These are phyloP conservation scores for Sebastes steindachneri DNA, from an alignment of 2,797 vertebrate genomes.

Conservation along the genomic window DNA sequence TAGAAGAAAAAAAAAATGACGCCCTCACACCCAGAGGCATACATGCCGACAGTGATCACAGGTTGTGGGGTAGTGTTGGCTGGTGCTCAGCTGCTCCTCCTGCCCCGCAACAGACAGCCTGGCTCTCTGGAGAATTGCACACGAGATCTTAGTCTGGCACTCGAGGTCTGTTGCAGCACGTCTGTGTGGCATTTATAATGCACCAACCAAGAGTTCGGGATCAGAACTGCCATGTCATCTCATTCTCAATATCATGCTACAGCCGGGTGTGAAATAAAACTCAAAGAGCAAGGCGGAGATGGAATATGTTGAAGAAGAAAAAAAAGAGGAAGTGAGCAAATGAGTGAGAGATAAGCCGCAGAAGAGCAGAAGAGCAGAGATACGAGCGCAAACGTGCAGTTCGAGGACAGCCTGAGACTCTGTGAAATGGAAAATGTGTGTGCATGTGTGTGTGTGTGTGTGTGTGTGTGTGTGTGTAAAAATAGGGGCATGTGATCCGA, in stretches of 20 bases:
- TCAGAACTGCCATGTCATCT: constrained; percentile 65
- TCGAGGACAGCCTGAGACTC: constrained; percentile 18
- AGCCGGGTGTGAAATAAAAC: constrained; percentile 47
- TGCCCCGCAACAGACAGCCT: constrained; percentile 46
- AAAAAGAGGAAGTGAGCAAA: constrained; percentile 24
- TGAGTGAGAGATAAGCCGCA: constrained; percentile 33
- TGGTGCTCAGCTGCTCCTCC: constrained; percentile 34
- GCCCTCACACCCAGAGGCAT: constrained; percentile 35
- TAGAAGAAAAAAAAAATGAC: not conserved
- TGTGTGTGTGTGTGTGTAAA: constrained; percentile 8
- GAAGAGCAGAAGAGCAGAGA: constrained; percentile 8
- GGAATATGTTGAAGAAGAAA: not conserved
- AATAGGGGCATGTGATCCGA: constrained; percentile 43
- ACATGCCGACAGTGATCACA: constrained; percentile 38
- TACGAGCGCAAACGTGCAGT: constrained; percentile 36
- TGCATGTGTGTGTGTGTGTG: not conserved
- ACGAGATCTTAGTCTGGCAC: constrained; percentile 48
- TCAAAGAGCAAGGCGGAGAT: constrained; percentile 2
- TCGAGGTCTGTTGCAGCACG: constrained; percentile 43
- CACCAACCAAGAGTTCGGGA: constrained; percentile 53
- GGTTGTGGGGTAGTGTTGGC: constrained; percentile 12
- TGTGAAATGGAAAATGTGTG: constrained; percentile 23
- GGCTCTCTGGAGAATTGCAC: constrained; percentile 45
- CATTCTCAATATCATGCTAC: constrained; percentile 54
- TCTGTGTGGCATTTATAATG: constrained; percentile 61